Conservation (phyloP, 2,797 vertebrate species). For the Poeciliopsis presidionis region DNA sequence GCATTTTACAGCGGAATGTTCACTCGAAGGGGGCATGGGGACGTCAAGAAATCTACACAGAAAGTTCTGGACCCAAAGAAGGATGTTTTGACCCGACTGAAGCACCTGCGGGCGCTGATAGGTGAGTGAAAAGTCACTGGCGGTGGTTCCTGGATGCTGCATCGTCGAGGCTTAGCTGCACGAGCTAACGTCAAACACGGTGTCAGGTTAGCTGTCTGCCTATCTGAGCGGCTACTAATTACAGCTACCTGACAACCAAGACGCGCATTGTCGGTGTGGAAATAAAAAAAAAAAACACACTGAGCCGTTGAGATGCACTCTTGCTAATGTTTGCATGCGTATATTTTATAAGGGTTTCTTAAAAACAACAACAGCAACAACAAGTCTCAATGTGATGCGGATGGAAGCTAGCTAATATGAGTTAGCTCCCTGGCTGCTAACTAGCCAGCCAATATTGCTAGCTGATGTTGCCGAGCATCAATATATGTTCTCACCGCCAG, state of each 20-base stretch:
- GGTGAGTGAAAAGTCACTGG: slow-evolving; percentile 85
- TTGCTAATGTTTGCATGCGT: background rate
- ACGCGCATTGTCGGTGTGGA: background rate
- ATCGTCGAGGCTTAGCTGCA: slow-evolving; percentile 43
- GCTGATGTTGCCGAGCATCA: slow-evolving; percentile 55
- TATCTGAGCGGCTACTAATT: slow-evolving; percentile 34
- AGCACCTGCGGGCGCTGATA: slow-evolving; percentile 94
- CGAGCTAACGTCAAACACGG: slow-evolving; percentile 60
- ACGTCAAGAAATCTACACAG: slow-evolving; percentile 99
- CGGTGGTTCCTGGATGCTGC: slow-evolving; percentile 48
- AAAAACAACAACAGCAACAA: background rate
- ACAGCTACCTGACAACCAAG: slow-evolving; percentile 17
- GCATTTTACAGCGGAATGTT: slow-evolving; percentile 89
- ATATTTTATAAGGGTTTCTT: background rate
- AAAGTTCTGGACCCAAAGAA: slow-evolving; percentile 99
- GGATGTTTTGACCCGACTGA: slow-evolving; percentile 94
- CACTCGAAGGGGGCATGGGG: slow-evolving; percentile 94
- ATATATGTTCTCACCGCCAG: slow-evolving; percentile 2
- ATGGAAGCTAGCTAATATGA: slow-evolving; percentile 57
- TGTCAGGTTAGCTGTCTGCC: slow-evolving; percentile 56
- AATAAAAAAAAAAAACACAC: background rate
- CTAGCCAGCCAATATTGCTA: slow-evolving; percentile 61
- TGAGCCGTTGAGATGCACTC: background rate
- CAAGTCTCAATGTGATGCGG: slow-evolving; percentile 31
- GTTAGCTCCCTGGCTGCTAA: slow-evolving; percentile 63